Evolutionary conservation across 2,888 invertebrate species (phyloP), one percentile per base, ranked within the genome.

Genomic region (Idaea dimidiata): DNA sequence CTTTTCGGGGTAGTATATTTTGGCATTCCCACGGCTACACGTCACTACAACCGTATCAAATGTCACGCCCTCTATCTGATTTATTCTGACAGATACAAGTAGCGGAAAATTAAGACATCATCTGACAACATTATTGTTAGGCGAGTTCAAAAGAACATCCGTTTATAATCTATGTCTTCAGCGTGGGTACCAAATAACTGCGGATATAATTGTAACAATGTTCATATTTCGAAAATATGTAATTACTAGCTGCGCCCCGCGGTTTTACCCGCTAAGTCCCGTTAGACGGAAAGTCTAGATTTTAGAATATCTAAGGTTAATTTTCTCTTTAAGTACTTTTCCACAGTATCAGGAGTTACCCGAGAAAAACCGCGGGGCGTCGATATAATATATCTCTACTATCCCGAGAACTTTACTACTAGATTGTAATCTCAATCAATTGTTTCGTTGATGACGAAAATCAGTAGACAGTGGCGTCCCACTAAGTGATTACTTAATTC

Each of bases 401-500:
- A 43, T 43, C 43, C 14, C 10, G 17, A 59, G 60, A 59, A 60
- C 54, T 57, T 61, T 57, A 60, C 56, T 43, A 62, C 55, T 58
- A 62, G 57, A 62, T 60, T 62, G 58, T 61, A 60, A 53, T 58
- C 63, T 62, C 60, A 32, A 61, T 58, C 57, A 54, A 61, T 58
- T 64, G 65, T 63, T 18, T 61, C 58, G 59, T 67, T 67, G 61
- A 71, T 70, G 68, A 73, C 64, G 59, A 60, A 71, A 79, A 76
- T 75, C 77, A 76, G 72, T 73, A 76, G 76, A 72, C 74, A 75
- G 73, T 66, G 73, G 73, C 73, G 72, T 72, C 76, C 74, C 84
- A 79, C 83, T 89, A 89, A 90, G 88, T 89, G 87, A 90, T 90
- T 89, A 86, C 85, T 82, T 83, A 80, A 86, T 84, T 83, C 80